These are phyloP conservation scores for Melikaiella ostensackeni DNA, from an alignment of 2,888 invertebrate species.

Conservation along the genomic window DNA sequence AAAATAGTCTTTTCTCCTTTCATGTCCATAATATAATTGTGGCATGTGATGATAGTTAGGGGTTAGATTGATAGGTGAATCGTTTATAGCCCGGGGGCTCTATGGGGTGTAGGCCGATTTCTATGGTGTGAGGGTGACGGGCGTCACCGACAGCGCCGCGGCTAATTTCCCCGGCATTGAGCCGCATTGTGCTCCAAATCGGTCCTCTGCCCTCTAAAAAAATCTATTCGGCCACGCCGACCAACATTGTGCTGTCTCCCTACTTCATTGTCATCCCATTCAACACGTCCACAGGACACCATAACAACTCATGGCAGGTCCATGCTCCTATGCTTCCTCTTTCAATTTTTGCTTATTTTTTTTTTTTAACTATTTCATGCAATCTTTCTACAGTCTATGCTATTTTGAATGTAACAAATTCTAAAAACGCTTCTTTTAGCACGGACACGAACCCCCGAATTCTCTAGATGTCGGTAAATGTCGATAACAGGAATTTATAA, in stretches of 20 bases:
- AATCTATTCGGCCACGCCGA: slow-evolving; percentile 44
- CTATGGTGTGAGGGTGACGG: slow-evolving; percentile 66
- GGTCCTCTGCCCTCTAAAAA: slow-evolving; percentile 61
- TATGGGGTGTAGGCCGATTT: slow-evolving; percentile 40
- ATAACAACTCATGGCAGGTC: slow-evolving; percentile 47
- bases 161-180: slow-evolving; percentile 75
- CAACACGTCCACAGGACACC: slow-evolving; percentile 49
- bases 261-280: slow-evolving; percentile 62
- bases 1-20: neutral
- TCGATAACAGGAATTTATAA: too few relatives aligned
- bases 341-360: neutral
- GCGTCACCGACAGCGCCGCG: slow-evolving; percentile 74
- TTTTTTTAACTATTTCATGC: neutral
- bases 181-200: slow-evolving; percentile 74
- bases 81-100: slow-evolving; percentile 34
- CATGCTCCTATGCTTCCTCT: slow-evolving; percentile 27
- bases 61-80: slow-evolving; percentile 31
- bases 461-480: too few relatives aligned
- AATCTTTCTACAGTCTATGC: too few relatives aligned
- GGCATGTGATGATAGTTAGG: slow-evolving; percentile 39
- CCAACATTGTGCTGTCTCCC: slow-evolving; percentile 48
- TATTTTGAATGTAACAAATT: too few relatives aligned
- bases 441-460: too few relatives aligned
- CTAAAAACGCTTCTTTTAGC: too few relatives aligned
- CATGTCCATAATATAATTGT: slow-evolving; percentile 18